Evolutionary conservation across 2,113 vertebrate genomes (phyloP).

Genomic region (Leucopternis melanops): DNA sequence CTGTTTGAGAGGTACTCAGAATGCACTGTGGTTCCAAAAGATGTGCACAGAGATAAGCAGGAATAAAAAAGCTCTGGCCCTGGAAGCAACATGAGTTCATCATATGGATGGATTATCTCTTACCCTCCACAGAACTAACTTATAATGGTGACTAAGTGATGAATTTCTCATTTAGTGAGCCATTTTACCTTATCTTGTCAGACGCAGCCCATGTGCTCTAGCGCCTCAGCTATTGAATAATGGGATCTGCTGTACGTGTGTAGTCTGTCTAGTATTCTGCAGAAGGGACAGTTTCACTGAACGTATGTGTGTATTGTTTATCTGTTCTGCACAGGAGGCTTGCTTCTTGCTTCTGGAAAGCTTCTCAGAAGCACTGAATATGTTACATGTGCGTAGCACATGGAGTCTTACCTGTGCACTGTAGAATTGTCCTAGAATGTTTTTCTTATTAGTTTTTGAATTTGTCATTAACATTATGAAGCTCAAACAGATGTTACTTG

Average conservation of each 20-base stretch:
- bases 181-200: neutral
- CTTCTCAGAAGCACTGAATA: neutral
- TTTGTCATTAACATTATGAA: neutral
- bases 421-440: neutral
- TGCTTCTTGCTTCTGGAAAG: neutral
- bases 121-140: neutral
- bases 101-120: neutral
- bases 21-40: neutral
- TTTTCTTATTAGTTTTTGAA: neutral
- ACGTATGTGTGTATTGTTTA: neutral
- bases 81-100: neutral
- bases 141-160: neutral
- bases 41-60: neutral
- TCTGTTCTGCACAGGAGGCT: neutral
- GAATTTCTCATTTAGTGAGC: neutral
- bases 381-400: neutral
- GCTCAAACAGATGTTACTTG: neutral
- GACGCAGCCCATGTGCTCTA: neutral
- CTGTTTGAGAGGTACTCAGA: neutral
- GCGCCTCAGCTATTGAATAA: neutral
- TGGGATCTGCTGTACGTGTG: neutral
- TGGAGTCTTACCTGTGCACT: neutral
- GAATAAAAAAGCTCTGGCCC: neutral
- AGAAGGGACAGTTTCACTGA: neutral
- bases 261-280: neutral